Percentiles rank a stretch among this genome's conserved stretches.
These are phyloP conservation scores for Hylaeus volcanicus DNA, from an alignment of 1,140 invertebrate genomes.

Conservation along the genomic window DNA sequence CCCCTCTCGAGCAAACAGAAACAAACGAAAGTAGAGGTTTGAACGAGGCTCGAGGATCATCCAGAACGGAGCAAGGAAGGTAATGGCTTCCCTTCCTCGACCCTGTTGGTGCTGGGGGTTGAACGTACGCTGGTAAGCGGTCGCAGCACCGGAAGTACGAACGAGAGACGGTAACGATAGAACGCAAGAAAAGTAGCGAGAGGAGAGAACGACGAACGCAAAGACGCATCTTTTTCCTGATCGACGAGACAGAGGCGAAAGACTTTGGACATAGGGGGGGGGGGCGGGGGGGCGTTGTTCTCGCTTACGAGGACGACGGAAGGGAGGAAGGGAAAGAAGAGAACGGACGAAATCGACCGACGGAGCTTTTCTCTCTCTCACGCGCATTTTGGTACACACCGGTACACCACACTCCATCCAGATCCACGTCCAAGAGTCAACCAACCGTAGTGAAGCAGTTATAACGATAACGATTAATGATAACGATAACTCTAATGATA, in stretches of 20 bases:
- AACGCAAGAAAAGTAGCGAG: background rate
- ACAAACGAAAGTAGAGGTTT: background rate
- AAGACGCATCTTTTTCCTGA: background rate
- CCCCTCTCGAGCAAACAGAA: slow-evolving; percentile 31
- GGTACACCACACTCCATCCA: slow-evolving; percentile 78
- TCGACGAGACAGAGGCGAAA: background rate
- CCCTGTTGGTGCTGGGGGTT: background rate
- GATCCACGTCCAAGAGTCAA: slow-evolving; percentile 77
- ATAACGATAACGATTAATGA: slow-evolving; percentile 57
- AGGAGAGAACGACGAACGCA: background rate
- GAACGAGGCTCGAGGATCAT: background rate
- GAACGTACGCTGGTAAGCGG: too few relatives aligned
- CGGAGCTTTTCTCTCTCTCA: slow-evolving; percentile 64
- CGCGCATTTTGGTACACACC: slow-evolving; percentile 68
- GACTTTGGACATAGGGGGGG: slow-evolving; percentile 7
- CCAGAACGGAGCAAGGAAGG: background rate
- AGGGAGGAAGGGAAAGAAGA: slow-evolving; percentile 9
- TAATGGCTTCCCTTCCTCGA: background rate
- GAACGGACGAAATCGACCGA: slow-evolving; percentile 29
- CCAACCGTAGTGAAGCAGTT: slow-evolving; percentile 67
- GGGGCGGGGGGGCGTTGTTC: slow-evolving; percentile 7
- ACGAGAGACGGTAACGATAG: background rate
- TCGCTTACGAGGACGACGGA: slow-evolving; percentile 14
- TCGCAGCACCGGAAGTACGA: too few relatives aligned
- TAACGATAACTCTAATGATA: slow-evolving; percentile 48